Evolutionary conservation across 64 coral and sea anemone genomes (phyloP), one percentile per base, ranked within the genome.

Genomic region (Stichodactyla helianthus): DNA sequence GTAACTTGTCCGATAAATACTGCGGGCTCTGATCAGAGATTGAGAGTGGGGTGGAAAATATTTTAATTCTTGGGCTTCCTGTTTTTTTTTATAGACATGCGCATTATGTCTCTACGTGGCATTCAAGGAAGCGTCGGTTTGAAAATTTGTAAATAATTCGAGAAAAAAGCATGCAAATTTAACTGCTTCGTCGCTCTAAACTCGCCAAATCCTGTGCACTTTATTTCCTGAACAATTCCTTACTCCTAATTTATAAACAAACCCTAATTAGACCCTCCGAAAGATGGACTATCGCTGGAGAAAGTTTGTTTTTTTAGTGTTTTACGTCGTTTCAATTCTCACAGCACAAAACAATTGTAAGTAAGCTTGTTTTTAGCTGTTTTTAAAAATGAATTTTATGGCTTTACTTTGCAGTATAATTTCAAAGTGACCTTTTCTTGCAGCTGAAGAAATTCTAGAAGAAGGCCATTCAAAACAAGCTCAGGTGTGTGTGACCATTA

Each of bases 81-180:
- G 78, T 52, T 56, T 60, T 63, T 31, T 0, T 13, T 53, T 20
- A 15, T 62, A 20, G 6, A 62, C 83, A 84, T 84, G 83, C 83
- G 83, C 83, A 84, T 7, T 60, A 58, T 22, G 53, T 15, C 17
- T 13, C 17, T 84, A 84, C 83, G 83, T 84, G 83, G 83, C 83
- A 84, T 1, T 19, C 83, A 63, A 84, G 27, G 56, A 84, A 63
- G 27, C 25, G 83, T 50, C 14, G 83, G 14, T 15, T 22, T 20
- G 27, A 58, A 18, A 26, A 84, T 56, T 44, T 84, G 83, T 84
- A 84, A 84, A 84, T 84, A 84, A 65, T 84, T 60, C 59, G 19
- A 55, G 5, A 9, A 58, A 59, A 84, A 84, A 84, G 1, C 22
- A 84, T 82, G 79, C 20, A 82, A 52, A 54, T 28, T 82, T 35